Evolutionary conservation across 2,113 vertebrate genomes (phyloP).

Genomic region (Microcebus jonahi): DNA sequence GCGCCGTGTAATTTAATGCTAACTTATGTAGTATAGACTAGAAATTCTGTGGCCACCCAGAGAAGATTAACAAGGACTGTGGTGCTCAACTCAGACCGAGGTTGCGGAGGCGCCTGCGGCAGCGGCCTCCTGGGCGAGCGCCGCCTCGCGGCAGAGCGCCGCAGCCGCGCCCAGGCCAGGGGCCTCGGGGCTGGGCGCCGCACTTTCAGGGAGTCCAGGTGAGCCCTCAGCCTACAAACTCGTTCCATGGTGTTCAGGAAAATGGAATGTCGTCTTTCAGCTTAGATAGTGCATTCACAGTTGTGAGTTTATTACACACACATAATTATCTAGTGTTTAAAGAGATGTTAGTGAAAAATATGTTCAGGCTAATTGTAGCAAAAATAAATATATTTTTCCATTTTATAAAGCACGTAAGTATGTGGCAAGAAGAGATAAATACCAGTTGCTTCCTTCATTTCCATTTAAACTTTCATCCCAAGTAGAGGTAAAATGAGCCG

Average conservation of each 20-base stretch:
- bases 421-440: neutral
- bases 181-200: too few species aligned
- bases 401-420: neutral
- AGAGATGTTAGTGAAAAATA: neutral
- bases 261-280: neutral
- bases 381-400: neutral
- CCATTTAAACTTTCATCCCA: neutral
- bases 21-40: neutral
- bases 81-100: neutral
- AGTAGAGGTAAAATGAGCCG: neutral
- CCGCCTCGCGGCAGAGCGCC: too few species aligned
- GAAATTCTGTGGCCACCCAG: neutral
- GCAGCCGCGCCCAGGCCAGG: too few species aligned
- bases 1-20: neutral
- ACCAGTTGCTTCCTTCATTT: neutral
- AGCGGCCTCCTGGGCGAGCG: neutral
- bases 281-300: neutral
- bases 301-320: neutral
- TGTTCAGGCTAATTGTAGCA: neutral
- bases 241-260: neutral
- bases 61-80: accelerated
- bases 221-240: too few species aligned
- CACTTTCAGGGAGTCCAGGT: neutral
- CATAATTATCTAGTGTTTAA: neutral
- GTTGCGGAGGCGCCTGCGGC: accelerated